Conservation (phyloP, 53 echinoderm and acorn worm genomes). For the Stichopus horrens region DNA sequence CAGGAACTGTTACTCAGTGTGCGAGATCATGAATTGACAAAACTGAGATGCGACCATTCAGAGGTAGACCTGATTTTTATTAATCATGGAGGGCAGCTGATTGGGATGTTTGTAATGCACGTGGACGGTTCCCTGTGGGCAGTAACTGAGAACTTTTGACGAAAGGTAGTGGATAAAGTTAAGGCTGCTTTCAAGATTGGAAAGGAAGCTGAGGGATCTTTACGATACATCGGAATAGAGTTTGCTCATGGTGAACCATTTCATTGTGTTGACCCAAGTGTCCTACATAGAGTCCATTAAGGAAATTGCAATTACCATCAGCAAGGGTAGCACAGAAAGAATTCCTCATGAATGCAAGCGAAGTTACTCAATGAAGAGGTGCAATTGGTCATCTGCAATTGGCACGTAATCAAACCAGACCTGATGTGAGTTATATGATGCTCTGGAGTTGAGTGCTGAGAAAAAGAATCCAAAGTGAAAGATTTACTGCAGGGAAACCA, state of each 20-base stretch:
- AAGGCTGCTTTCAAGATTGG: slow-evolving; percentile 6
- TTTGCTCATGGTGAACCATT: neutral
- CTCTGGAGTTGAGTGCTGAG: neutral
- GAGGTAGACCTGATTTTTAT: slow-evolving; percentile 1
- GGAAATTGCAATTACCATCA: neutral
- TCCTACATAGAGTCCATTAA: neutral
- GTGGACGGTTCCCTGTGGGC: slow-evolving; percentile 2
- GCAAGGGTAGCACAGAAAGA: neutral
- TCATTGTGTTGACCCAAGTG: neutral
- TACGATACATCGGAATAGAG: slow-evolving; percentile 17
- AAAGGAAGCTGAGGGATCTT: neutral
- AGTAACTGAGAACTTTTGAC: neutral
- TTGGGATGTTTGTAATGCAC: neutral
- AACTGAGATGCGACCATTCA: neutral
- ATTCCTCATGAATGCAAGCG: neutral
- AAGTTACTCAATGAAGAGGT: slow-evolving; percentile 6
- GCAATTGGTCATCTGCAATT: neutral
- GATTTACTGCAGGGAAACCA: slow-evolving; percentile 18
- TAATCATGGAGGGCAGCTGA: neutral
- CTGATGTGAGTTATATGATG: slow-evolving; percentile 8
- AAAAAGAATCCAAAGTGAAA: slow-evolving; percentile 10
- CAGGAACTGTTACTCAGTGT: neutral
- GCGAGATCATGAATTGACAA: neutral
- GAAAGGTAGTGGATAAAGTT: slow-evolving; percentile 9
- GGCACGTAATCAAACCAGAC: slow-evolving; percentile 16